Evolutionary conservation across 2,888 invertebrate species (phyloP).

Genomic region (Acrobasis repandana): DNA sequence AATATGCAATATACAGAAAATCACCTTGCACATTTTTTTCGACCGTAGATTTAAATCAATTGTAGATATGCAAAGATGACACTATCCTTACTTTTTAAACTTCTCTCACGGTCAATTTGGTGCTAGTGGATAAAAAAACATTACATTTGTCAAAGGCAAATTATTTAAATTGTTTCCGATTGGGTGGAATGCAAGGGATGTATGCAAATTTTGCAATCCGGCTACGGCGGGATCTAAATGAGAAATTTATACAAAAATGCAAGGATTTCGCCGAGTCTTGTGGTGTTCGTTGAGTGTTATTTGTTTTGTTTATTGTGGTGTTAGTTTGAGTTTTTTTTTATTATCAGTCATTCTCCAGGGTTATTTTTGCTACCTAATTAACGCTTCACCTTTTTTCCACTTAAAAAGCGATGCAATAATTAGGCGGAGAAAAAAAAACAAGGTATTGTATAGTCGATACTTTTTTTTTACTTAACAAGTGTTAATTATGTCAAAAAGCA

Average conservation of each 20-base stretch:
- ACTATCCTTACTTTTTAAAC: constrained; percentile 18
- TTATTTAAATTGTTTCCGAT: constrained; percentile 71
- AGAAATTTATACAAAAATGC: constrained; percentile 74
- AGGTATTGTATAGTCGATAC: no score
- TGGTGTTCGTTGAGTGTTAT: constrained; percentile 38
- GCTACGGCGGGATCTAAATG: constrained; percentile 69
- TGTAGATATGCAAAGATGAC: constrained; percentile 43
- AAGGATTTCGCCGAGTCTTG: constrained; percentile 41
- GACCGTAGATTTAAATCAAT: constrained; percentile 33
- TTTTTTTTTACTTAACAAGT: no score
- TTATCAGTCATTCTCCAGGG: no score
- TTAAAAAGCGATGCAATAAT: no score
- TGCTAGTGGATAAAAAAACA: constrained; percentile 55
- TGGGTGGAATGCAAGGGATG: constrained; percentile 47
- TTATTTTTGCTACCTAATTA: no score
- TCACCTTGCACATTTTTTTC: constrained; percentile 36
- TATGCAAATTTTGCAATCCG: constrained; percentile 73
- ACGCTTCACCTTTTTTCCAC: no score
- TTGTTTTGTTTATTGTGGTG: constrained; percentile 1
- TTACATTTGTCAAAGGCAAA: constrained; percentile 69
- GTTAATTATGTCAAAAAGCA: no score
- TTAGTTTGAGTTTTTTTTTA: not conserved
- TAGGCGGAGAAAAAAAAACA: no score
- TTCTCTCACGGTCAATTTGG: constrained; percentile 71
- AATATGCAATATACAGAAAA: constrained; percentile 47